Base-by-base conservation (phyloP, 30 jellyfish, hydroid and myxozoan genomes). In the Mastigias papua region DNA sequence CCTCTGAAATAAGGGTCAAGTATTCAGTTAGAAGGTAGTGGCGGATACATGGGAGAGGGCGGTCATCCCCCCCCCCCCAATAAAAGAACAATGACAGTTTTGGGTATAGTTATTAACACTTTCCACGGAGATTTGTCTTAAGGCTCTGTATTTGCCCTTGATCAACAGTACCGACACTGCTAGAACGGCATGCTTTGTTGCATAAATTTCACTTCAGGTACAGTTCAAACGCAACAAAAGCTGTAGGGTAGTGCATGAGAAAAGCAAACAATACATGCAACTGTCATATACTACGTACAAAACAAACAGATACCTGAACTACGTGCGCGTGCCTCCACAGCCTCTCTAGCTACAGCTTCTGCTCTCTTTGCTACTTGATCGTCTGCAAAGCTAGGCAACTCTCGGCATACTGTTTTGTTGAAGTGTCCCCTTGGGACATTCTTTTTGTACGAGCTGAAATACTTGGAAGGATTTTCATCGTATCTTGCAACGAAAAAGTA, bases 401-500 rank as follows among this genome's bases (percentile, higher is more conserved):
- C 90, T 32, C 65, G 76, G 86, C 98, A 94, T 49, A 89, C 28
- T 20, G 95, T 57, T 31, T 51, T 71, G 19, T 86, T 93, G 69
- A 84, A 95, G 1, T 68, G 27, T 27, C 98, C 98, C 48, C 62
- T 78, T 22, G 46, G 86, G 33, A 77, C 97, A 28, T 77, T 66
- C 15, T 48, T 94, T 34, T 91, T 95, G 77, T 61, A 76, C 23
- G 64, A 34, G 73, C 65, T 88, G 34, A 81, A 49, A 10, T 57
- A 57, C 26, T 81, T 76, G 1, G 80, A 78, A 23, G 90, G 93
- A 33, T 70, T 63, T 1, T 79, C 94, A 54, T 51, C 76, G 76
- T 90, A 95, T 33, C 93, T 74, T 50, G 98, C 99, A 27, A 90
- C 98, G 31, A 95, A 73, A 37, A 95, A 86, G 76, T 77, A 90